Evolutionary conservation across 1,140 invertebrate genomes (phyloP), one percentile per base, ranked within the genome.

Genomic region (Drosophila equinoxialis): DNA sequence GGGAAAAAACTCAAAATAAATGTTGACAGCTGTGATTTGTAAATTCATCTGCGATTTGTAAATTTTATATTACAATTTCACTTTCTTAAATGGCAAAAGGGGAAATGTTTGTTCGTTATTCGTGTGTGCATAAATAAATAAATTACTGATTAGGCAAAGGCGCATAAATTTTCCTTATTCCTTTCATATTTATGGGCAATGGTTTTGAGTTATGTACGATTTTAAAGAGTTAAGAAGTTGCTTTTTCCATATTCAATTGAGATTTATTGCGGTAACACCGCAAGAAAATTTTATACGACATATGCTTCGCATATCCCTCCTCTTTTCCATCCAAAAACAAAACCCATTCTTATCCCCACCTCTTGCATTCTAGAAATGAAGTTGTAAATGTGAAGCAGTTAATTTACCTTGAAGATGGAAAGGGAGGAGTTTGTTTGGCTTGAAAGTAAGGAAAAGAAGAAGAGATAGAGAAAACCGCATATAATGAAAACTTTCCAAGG

Each of bases 211-310:
- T 58, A 59, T 59, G 57, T 59, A n/a, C 37, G 57, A 59, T 59
- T 59, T 59, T 59, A 59, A 59, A 59, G 57, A 59, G 57, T 37
- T n/a, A 59, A 59, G 57, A 59, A 59, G 57, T 59, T 59, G 35
- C 68, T 70, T 64, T 61, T 33, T n/a, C 7, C 37, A 65, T 51
- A 20, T 65, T 57, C 51, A 70, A 70, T 70, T 70, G 68, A 70
- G 63, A 64, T 70, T 65, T 65, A 70, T 70, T 55, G 51, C 20
- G 51, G 33, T n/a, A 61, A 42, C 8, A 61, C 59, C 39, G 59
- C 59, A 61, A 58, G 35, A 61, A 61, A 61, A 61, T 61, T 42
- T 61, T 42, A 42, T 14, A 61, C 20, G 26, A 64, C 60, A 64
- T 64, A 57, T 64, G 60, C 51, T 33, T 11, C 26, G n/a, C n/a